These are phyloP conservation scores for Manduca sexta DNA, from an alignment of 1,140 invertebrate genomes.

Conservation along the genomic window DNA sequence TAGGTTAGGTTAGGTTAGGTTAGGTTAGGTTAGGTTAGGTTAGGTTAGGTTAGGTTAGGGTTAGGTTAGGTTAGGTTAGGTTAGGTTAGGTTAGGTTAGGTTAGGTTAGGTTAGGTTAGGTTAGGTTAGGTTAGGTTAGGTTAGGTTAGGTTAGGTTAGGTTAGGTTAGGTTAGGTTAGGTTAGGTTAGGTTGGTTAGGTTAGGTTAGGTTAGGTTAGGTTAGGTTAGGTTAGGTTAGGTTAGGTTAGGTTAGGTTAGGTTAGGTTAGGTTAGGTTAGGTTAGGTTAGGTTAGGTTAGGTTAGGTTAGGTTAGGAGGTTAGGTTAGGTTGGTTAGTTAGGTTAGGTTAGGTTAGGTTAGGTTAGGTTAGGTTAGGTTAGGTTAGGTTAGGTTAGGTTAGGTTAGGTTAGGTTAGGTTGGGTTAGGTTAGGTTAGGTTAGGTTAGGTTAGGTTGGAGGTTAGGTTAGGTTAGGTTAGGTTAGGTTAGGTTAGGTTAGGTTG, in stretches of 20 bases:
- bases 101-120: slow-evolving; percentile 13
- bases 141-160: slow-evolving; percentile 18
- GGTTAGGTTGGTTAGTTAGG: slow-evolving; percentile 20
- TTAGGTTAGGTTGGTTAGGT: slow-evolving; percentile 18
- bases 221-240: too few species aligned
- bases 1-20: background rate
- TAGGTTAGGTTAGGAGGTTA: slow-evolving; percentile 9
- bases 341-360: slow-evolving; percentile 20
- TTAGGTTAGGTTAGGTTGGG: slow-evolving; percentile 23
- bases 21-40: too few species aligned
- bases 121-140: slow-evolving; percentile 16
- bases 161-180: slow-evolving; percentile 16
- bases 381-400: slow-evolving; percentile 18
- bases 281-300: slow-evolving; percentile 2
- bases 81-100: slow-evolving; percentile 4
- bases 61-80: background rate
- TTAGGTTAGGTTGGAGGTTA: slow-evolving; percentile 23
- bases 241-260: slow-evolving; percentile 13
- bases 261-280: slow-evolving; percentile 15
- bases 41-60: too few species aligned
- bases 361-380: slow-evolving; percentile 22
- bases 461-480: slow-evolving; percentile 6
- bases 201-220: slow-evolving; percentile 19
- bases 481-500: slow-evolving; percentile 12
- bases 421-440: slow-evolving; percentile 28